Evolutionary conservation across 2,797 vertebrate species (phyloP).

Genomic region (Molossus molossus): DNA sequence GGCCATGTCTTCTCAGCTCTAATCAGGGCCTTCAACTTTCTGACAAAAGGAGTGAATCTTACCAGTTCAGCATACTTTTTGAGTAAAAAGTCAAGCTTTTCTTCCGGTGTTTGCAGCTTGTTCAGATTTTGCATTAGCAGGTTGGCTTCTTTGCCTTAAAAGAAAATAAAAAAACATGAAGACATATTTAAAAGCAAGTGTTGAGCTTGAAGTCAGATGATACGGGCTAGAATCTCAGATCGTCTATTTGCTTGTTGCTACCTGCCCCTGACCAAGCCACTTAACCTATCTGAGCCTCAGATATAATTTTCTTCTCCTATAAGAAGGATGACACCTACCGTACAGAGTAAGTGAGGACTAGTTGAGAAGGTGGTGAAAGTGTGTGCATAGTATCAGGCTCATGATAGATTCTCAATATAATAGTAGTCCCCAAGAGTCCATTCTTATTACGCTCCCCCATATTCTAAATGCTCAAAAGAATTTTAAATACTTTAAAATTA

Average conservation of each 20-base stretch:
- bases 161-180: conserved; percentile 57
- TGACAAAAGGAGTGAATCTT: conserved; percentile 78
- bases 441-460: background rate
- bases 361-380: background rate
- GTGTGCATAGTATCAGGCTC: background rate
- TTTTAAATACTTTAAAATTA: conserved; percentile 24
- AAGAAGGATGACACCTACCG: background rate
- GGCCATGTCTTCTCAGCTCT: background rate
- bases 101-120: conserved; percentile 92
- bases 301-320: background rate
- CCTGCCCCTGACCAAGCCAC: background rate
- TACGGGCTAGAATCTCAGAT: background rate
- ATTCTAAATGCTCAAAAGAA: conserved; percentile 52
- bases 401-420: background rate
- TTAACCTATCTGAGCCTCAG: background rate
- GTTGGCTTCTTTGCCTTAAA: conserved; percentile 95
- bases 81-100: conserved; percentile 94
- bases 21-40: background rate
- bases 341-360: background rate
- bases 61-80: conserved; percentile 96
- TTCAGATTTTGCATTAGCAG: conserved; percentile 93
- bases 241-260: background rate
- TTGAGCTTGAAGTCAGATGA: background rate
- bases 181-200: background rate
- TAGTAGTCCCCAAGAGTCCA: background rate